Percentiles rank a stretch among this genome's conserved stretches.
phyloP scores from a whole-genome alignment of 2,888 invertebrate species.

The Diplolepis rosae region DNA sequence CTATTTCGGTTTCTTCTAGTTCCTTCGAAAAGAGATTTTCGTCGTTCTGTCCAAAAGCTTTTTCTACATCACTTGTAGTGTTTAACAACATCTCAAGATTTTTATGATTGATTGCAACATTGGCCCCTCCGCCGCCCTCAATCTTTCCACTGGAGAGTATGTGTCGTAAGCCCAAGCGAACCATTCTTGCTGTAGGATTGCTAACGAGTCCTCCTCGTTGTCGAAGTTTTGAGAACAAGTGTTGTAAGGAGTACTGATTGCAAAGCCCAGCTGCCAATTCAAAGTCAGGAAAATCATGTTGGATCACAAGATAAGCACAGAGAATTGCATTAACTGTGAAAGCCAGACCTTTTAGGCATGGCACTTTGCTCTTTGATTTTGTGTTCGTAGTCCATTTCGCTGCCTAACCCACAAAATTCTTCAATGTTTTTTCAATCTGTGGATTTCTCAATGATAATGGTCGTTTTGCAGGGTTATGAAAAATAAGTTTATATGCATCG shows the following conservation, averaged over 20 bases:
- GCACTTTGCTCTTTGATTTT: conserved; percentile 1
- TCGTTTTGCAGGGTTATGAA: conserved; percentile 8
- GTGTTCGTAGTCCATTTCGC: conserved; percentile 3
- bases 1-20: too few species aligned
- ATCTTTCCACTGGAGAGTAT: conserved; percentile 42
- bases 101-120: conserved; percentile 14
- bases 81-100: neutral
- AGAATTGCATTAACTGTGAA: conserved; percentile 37
- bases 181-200: conserved; percentile 46
- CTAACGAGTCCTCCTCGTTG: conserved; percentile 48
- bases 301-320: conserved; percentile 26
- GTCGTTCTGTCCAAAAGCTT: neutral
- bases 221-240: conserved; percentile 45
- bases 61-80: neutral
- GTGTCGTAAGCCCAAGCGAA: conserved; percentile 39
- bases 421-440: conserved; percentile 27
- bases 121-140: conserved; percentile 33
- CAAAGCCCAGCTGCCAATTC: conserved; percentile 38
- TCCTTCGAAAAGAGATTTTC: too few species aligned
- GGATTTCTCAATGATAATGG: conserved; percentile 37
- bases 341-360: conserved; percentile 39
- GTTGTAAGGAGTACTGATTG: conserved; percentile 47
- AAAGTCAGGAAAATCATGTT: conserved; percentile 33
- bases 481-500: conserved; percentile 20
- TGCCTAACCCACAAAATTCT: conserved; percentile 32